Conservation (phyloP, 2,113 vertebrate species). For the Agapornis roseicollis region DNA sequence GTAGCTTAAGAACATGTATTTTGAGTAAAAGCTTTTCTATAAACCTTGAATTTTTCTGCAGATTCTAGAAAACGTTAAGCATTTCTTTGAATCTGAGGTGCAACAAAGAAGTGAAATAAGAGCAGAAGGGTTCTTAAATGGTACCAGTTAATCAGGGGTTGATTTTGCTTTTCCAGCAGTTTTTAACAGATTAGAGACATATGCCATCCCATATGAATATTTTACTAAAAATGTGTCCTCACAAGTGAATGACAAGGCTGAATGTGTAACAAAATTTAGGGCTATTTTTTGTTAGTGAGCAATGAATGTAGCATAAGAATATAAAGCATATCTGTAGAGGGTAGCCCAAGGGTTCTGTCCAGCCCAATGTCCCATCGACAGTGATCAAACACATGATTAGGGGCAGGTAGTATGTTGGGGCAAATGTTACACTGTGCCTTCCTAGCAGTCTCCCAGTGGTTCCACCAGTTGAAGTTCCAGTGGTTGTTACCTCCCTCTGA, state of each 20-base stretch:
- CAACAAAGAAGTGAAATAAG: neutral
- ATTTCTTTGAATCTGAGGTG: neutral
- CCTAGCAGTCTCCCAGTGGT: neutral
- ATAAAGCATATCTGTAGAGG: neutral
- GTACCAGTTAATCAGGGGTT: neutral
- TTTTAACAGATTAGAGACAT: neutral
- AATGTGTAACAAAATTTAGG: neutral
- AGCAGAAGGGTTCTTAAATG: neutral
- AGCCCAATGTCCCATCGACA: neutral
- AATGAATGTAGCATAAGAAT: neutral
- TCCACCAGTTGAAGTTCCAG: neutral
- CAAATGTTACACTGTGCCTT: neutral
- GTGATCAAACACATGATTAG: neutral
- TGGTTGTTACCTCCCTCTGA: neutral
- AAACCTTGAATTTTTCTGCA: neutral
- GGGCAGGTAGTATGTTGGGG: neutral
- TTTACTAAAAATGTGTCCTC: neutral
- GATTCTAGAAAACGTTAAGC: neutral
- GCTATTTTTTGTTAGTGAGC: neutral
- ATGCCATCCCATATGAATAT: neutral
- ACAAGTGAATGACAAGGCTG: neutral
- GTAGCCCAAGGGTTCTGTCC: neutral
- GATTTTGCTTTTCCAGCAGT: neutral
- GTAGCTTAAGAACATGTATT: neutral
- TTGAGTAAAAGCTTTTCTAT: neutral